Base-by-base conservation (phyloP, 2,888 invertebrate species). In the Torymus aiolomorphi region DNA sequence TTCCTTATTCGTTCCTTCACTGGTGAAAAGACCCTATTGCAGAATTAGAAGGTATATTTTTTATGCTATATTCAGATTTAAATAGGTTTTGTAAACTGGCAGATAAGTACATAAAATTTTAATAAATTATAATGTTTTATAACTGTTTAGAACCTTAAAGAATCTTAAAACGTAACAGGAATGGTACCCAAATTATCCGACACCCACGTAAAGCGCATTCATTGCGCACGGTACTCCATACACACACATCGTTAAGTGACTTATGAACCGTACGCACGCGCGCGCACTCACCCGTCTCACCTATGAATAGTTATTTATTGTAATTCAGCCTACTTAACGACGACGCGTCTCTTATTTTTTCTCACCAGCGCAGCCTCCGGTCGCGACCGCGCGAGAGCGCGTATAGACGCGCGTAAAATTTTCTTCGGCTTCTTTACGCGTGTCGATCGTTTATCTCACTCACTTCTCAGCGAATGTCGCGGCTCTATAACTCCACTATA, bases 161-260 rank as follows among this genome's bases (percentile, higher is more conserved):
- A 31, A 31, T 31, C 31, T 31, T 31, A 3, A 31, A 31, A 31
- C 31, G 31, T 31, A 31, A 31, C 2, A 8, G 54, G 54, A 81
- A 73, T 70, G 76, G 78, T 71, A 77, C 78, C 80, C 83, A 84
- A 86, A 86, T 86, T 85, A 83, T 83, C 83, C 70, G 59, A 83
- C 85, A 84, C 87, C 86, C 84, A 87, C 84, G 83, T 31, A 31
- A 31, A 31, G 31, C 31, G 31, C 31, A 31, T 31, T 31, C 31
- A 31, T 31, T 31, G 31, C 31, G 3, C 78, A 54, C 78, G n/a
- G 66, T 73, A 76, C 78, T 83, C 80, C 63, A 49, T 20, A 65
- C 70, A 76, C 65, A 81, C 82, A 81, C 67, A 59, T 63, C 78
- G 76, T 83, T 82, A 75, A 75, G 67, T 74, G 78, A 63, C 70